A percentile compares a stretch with the other conserved stretches of the same genome.
Evolutionary conservation across 1,140 invertebrate genomes (phyloP).

Genomic region (Mylabris phalerata): DNA sequence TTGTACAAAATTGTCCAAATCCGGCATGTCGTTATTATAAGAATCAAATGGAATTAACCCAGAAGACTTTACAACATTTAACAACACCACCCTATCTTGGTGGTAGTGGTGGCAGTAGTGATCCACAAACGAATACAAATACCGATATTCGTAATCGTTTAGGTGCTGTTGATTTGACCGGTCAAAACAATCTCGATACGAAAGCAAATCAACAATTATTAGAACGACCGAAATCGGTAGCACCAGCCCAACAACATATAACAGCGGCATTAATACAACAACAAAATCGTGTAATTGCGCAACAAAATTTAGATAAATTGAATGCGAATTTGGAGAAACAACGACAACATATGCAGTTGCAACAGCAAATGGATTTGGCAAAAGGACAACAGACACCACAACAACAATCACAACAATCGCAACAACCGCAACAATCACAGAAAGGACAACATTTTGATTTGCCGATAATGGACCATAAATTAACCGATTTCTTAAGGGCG

Average conservation of each 20-base stretch:
- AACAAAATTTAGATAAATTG: slow-evolving; percentile 51
- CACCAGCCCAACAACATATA: slow-evolving; percentile 42
- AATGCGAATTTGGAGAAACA: slow-evolving; percentile 51
- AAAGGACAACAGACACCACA: slow-evolving; percentile 26
- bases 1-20: slow-evolving; percentile 79
- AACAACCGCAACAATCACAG: slow-evolving; percentile 33
- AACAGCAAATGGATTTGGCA: slow-evolving; percentile 36
- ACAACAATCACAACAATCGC: slow-evolving; percentile 24
- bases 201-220: slow-evolving; percentile 30
- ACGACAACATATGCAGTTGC: slow-evolving; percentile 42
- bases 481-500: slow-evolving; percentile 54
- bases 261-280: slow-evolving; percentile 52
- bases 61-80: slow-evolving; percentile 45
- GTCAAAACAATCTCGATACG: slow-evolving; percentile 34
- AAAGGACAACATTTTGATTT: slow-evolving; percentile 42
- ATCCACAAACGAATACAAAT: slow-evolving; percentile 29
- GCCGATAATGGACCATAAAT: slow-evolving; percentile 49
- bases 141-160: slow-evolving; percentile 33
- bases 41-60: slow-evolving; percentile 71
- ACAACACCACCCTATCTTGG: slow-evolving; percentile 39
- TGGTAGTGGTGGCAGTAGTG: neutral
- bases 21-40: slow-evolving; percentile 79
- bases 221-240: slow-evolving; percentile 40
- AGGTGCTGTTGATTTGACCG: slow-evolving; percentile 36
- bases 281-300: slow-evolving; percentile 49